Base-by-base conservation (phyloP, 2,888 invertebrate species). In the Ferrisia virgata region DNA sequence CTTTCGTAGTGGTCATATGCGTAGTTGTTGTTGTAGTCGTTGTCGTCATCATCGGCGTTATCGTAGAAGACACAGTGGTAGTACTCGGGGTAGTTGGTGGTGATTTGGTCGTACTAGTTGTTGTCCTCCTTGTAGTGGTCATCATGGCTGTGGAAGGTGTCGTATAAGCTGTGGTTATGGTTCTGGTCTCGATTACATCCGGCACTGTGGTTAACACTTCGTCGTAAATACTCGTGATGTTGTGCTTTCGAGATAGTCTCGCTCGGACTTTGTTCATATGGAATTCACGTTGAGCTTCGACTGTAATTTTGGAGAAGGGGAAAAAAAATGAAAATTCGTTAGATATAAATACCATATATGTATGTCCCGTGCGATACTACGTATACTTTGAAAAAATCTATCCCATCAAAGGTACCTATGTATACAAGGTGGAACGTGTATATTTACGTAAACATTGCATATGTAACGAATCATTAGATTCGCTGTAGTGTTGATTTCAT, bases 251-350 rank as follows among this genome's bases (percentile, higher is more conserved):
- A 9, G 69, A 79, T 33, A 84, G 22, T 18, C 78, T 33, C 13
- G 78, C 79, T 40, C 85, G 47, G 82, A 87, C 88, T 87, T 89
- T 89, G 40, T 89, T 88, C 88, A 92, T 91, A 88, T 96, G 96
- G 89, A 94, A 96, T 89, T 96, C 95, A 88, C 95, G 94, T 89
- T 96, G 96, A 15, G 95, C 94, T 89, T 96, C 95, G 88, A 95
- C 96, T 96, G 64, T 13, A 13, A 53, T 22, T 22, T 53, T 47
- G 4, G n/a, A n/a, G n/a, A n/a, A n/a, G n/a, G n/a, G n/a, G n/a
- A n/a, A n/a, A n/a, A n/a, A n/a, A 47, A 47, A 36, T 8, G 8
- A 4, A 8, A 36, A 36, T 36, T 36, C 36, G 36, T 36, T 36
- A 36, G 4, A 36, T 3, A 43, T 15, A 43, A 43, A 15, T 1